Conservation (phyloP, 2,888 invertebrate species). For the Microctonus hyperodae region DNA sequence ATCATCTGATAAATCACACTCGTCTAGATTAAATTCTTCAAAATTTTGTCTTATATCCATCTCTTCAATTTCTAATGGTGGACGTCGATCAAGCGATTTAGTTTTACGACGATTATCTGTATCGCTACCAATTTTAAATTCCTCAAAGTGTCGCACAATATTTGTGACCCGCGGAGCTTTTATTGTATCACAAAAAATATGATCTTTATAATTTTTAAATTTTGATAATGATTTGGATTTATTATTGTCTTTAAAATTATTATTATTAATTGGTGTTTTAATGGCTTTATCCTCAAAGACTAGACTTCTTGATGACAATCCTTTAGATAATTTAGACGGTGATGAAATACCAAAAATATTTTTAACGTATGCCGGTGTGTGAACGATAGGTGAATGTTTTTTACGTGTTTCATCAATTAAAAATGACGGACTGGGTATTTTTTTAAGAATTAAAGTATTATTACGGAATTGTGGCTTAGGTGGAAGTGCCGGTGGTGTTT, state of each 20-base stretch:
- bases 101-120: conserved; percentile 42
- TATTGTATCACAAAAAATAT: neutral
- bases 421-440: conserved; percentile 62
- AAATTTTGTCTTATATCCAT: conserved; percentile 79
- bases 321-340: conserved; percentile 34
- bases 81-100: conserved; percentile 44
- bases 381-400: conserved; percentile 41
- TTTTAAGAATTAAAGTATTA: conserved; percentile 57
- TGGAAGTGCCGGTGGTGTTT: conserved; percentile 75
- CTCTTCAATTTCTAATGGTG: conserved; percentile 57
- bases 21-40: conserved; percentile 81
- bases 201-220: conserved; percentile 4
- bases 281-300: conserved; percentile 49
- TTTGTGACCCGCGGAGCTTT: conserved; percentile 52
- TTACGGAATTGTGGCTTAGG: conserved; percentile 70
- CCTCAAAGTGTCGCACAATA: conserved; percentile 61
- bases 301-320: conserved; percentile 44
- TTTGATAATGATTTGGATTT: neutral
- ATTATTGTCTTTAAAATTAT: conserved; percentile 21
- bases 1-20: conserved; percentile 69
- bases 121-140: conserved; percentile 59
- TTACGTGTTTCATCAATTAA: conserved; percentile 57
- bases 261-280: conserved; percentile 31
- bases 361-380: conserved; percentile 29
- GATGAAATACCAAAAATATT: conserved; percentile 40